These are phyloP conservation scores for Carcina quercana DNA, from an alignment of 2,888 invertebrate species.

Conservation along the genomic window DNA sequence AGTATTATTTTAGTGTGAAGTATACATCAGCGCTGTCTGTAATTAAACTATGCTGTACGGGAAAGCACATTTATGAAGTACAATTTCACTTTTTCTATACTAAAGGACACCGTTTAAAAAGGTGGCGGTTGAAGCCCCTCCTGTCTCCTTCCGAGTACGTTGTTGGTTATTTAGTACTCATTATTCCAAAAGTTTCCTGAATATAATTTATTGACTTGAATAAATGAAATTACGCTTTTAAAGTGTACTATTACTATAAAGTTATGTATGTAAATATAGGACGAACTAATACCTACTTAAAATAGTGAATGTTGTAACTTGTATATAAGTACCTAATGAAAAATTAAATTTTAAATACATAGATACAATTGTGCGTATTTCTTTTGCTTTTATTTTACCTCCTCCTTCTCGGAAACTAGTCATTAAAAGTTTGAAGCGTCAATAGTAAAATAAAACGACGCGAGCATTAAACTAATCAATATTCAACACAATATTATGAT, in stretches of 20 bases:
- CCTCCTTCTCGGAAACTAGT: no score
- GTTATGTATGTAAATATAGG: constrained; percentile 67
- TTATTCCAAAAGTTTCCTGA: constrained; percentile 63
- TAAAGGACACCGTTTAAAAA: constrained; percentile 3
- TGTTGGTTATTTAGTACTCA: constrained; percentile 48
- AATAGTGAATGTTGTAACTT: constrained; percentile 75
- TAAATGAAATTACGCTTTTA: constrained; percentile 69
- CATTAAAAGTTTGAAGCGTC: no score
- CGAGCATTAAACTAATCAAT: no score
- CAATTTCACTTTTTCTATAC: constrained; percentile 60
- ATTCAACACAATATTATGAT: no score
- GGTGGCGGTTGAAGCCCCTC: constrained; percentile 20
- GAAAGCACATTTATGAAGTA: constrained; percentile 53
- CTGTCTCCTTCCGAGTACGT: constrained; percentile 38
- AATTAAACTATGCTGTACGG: constrained; percentile 4
- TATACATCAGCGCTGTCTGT: not conserved
- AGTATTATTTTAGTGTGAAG: not conserved
- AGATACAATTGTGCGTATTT: constrained; percentile 62
- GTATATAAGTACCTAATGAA: constrained; percentile 74
- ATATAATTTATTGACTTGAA: constrained; percentile 62
- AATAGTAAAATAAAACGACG: no score
- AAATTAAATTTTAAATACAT: constrained; percentile 75
- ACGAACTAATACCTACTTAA: constrained; percentile 69
- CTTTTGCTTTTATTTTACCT: constrained; percentile 31
- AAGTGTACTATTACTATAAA: constrained; percentile 72